These are phyloP conservation scores for Incurvaria masculella DNA, from an alignment of 2,888 invertebrate species.

Conservation along the genomic window DNA sequence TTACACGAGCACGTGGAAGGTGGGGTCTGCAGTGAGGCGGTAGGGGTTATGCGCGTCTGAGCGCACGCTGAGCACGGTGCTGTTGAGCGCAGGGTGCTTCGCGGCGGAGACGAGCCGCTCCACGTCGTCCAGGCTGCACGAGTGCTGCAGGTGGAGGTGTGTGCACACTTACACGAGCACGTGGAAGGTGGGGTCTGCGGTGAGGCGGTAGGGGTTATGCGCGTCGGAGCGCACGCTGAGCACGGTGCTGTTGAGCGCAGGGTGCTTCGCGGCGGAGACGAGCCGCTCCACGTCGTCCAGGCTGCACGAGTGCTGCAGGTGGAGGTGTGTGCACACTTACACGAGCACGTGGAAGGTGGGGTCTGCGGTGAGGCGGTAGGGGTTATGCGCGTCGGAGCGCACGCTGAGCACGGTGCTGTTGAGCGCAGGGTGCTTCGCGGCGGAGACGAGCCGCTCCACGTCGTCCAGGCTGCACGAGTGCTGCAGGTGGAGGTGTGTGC, in stretches of 20 bases:
- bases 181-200: conserved; percentile 68
- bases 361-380: conserved; percentile 64
- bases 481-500: conserved; percentile 16
- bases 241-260: conserved; percentile 54
- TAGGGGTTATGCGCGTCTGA: conserved; percentile 66
- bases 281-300: no score
- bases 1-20: conserved; percentile 70
- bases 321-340: conserved; percentile 61
- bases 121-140: conserved; percentile 65
- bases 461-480: conserved; percentile 61
- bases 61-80: conserved; percentile 63
- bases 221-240: conserved; percentile 66
- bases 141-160: conserved; percentile 69
- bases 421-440: no score
- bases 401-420: no score
- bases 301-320: no score
- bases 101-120: conserved; percentile 53
- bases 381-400: conserved; percentile 11
- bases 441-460: conserved; percentile 31
- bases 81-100: conserved; percentile 46
- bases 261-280: conserved; percentile 26
- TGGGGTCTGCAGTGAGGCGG: conserved; percentile 62
- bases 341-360: conserved; percentile 66
- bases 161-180: conserved; percentile 68
- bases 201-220: conserved; percentile 61